A percentile compares a stretch with the other conserved stretches of the same genome.
Evolutionary conservation across 1,140 invertebrate species (phyloP).

Genomic region (Arctopsyche grandis): DNA sequence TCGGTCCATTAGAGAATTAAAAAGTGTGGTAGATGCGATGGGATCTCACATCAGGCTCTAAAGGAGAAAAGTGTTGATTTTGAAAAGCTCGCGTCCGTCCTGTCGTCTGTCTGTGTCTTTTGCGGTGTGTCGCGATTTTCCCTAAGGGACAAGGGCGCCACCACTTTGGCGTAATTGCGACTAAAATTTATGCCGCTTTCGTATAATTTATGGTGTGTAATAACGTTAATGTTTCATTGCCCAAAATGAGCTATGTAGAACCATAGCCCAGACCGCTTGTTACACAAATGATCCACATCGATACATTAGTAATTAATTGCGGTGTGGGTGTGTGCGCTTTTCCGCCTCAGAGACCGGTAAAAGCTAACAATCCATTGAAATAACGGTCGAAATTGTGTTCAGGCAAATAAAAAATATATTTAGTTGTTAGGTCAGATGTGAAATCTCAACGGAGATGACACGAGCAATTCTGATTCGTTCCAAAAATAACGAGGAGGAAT

Average conservation of each 20-base stretch:
- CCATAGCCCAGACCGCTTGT: neutral
- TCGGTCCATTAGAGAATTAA: neutral
- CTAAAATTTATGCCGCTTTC: constrained; percentile 23
- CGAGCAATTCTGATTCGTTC: no score
- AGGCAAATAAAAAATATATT: no score
- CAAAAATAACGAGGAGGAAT: no score
- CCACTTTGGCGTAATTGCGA: constrained; percentile 27
- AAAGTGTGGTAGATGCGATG: neutral
- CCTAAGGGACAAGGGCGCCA: neutral
- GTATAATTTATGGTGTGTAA: constrained; percentile 32
- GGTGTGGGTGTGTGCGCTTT: no score
- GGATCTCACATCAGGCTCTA: neutral
- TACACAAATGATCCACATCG: no score
- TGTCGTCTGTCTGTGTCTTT: neutral
- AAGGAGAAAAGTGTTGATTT: constrained; percentile 1
- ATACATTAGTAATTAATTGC: no score
- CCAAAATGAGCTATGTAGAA: neutral
- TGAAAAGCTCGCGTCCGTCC: neutral
- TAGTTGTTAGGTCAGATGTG: no score
- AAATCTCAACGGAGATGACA: no score
- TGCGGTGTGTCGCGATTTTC: neutral
- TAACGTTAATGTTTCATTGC: constrained; percentile 34
- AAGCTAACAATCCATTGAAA: no score
- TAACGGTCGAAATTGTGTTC: no score
- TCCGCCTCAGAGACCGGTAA: no score